Evolutionary conservation across 2,797 vertebrate genomes (phyloP).

Genomic region (Galagoides demidoff): DNA sequence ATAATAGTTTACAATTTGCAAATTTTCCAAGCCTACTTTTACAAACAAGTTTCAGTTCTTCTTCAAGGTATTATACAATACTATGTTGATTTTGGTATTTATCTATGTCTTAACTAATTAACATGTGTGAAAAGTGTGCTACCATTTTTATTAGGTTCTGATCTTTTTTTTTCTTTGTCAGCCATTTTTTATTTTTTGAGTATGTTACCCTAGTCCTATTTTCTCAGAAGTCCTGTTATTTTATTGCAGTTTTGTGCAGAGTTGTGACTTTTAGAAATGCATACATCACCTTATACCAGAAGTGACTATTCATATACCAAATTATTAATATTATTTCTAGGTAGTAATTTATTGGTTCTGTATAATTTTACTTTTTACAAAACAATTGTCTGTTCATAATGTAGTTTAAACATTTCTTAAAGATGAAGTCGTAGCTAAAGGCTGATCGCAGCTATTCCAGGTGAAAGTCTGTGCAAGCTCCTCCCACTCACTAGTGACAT

Average conservation of each 20-base stretch:
- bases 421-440: not conserved
- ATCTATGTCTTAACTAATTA: not conserved
- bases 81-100: not conserved
- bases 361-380: not conserved
- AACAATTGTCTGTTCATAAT: not conserved
- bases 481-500: not conserved
- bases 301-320: not conserved
- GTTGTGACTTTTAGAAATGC: not conserved
- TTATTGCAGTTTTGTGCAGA: not conserved
- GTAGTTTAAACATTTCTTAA: not conserved
- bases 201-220: not conserved
- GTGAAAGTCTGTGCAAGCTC: not conserved
- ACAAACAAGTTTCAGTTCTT: not conserved
- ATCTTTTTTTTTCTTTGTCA: not conserved
- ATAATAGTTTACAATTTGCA: not conserved
- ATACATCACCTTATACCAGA: not conserved
- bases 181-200: not conserved
- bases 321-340: not conserved
- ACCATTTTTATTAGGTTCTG: not conserved
- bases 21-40: not conserved
- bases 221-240: not conserved
- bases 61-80: not conserved
- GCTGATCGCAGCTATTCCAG: not conserved
- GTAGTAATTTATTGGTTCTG: not conserved
- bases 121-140: not conserved